Base-by-base conservation (phyloP, 2,888 invertebrate species). In the Xestia ashworthii region DNA sequence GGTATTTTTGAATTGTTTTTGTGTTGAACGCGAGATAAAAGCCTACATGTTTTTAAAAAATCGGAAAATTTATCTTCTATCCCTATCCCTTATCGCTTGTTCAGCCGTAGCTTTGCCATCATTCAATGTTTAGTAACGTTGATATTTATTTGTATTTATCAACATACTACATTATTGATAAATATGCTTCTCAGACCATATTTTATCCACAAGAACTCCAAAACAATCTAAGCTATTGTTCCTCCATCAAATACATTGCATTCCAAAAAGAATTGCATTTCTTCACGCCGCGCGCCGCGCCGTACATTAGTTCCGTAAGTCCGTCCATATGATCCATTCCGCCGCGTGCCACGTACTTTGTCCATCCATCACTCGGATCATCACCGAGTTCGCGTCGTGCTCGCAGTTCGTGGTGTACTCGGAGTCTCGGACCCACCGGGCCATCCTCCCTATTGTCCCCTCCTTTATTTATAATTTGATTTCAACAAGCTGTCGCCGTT, bases 381-480 rank as follows among this genome's bases (percentile, higher is more conserved):
- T 87, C 89, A 69, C 84, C 74, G 76, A 76, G 84, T 50, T 3
- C 80, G 80, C 80, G 80, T 58, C 44, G 55, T 38, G 8, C 72
- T 55, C 64, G 32, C 44, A 65, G 65, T n/a, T 65, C 65, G 65
- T 6, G n/a, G 65, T 65, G 60, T 53, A 81, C 78, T 83, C 77
- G 73, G 84, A 73, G 82, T 83, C 79, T 83, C 74, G 74, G 87
- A 80, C 77, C 80, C 76, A 74, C 44, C 16, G n/a, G 44, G 65
- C 87, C 80, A 55, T 77, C 77, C 74, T 81, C 87, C 81, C 84
- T 73, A 86, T 87, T 89, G 87, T 89, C 82, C 89, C 90, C 89
- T 87, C 87, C 85, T 88, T 87, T 87, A 88, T 92, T 92, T 92
- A 93, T 94, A 94, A 94, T 94, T 94, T 92, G 93, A 94, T 94